phyloP scores from a whole-genome alignment of 1,140 invertebrate species.

The Brachionus calyciflorus region DNA sequence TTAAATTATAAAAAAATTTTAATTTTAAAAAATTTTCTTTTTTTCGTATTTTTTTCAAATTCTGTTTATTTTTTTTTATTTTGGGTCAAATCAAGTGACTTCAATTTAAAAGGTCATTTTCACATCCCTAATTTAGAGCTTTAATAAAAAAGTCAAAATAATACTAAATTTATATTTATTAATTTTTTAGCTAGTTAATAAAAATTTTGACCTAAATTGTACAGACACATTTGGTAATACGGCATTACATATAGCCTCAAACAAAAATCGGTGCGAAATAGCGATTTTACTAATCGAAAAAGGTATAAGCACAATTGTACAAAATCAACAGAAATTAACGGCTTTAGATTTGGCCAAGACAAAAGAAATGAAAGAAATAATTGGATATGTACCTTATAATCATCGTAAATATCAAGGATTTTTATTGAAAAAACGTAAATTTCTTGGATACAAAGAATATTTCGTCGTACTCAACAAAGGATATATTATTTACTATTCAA shows the following conservation, averaged over 20 bases:
- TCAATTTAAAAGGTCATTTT: no score
- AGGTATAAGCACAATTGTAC: constrained; percentile 60
- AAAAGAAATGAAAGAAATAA: constrained; percentile 63
- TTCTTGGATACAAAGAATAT: constrained; percentile 42
- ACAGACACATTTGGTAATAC: constrained; percentile 67
- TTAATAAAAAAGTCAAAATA: no score
- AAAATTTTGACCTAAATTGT: constrained; percentile 61
- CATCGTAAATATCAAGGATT: constrained; percentile 36
- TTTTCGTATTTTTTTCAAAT: no score
- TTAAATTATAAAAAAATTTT: no score
- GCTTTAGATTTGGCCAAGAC: constrained; percentile 67
- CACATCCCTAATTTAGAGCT: no score
- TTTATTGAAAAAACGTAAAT: constrained; percentile 37
- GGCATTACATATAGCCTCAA: constrained; percentile 69
- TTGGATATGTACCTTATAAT: constrained; percentile 28
- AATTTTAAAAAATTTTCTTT: no score
- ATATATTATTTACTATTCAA: constrained; percentile 32
- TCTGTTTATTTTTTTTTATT: no score
- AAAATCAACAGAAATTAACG: constrained; percentile 60
- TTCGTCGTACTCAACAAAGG: constrained; percentile 38
- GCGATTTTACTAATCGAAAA: constrained; percentile 69
- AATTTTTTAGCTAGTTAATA: constrained; percentile 55
- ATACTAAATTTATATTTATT: background rate
- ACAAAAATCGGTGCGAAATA: constrained; percentile 68
- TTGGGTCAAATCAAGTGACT: no score